Evolutionary conservation across 2,888 invertebrate genomes (phyloP).

Genomic region (Sabellastarte sp.): DNA sequence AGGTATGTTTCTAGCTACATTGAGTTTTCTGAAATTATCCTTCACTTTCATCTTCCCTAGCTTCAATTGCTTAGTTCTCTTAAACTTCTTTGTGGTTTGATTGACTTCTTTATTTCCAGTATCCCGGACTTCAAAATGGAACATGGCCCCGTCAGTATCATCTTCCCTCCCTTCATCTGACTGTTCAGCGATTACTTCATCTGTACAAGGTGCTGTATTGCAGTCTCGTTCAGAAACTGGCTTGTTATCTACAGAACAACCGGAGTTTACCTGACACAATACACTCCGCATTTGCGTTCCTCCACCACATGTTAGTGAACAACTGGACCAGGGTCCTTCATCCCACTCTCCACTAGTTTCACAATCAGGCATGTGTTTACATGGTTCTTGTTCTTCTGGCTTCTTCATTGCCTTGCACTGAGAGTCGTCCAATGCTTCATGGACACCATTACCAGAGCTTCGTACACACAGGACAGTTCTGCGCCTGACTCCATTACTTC

Average conservation of each 20-base stretch:
- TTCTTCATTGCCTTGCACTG: constrained; percentile 70
- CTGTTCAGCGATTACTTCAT: constrained; percentile 12
- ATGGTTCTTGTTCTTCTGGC: constrained; percentile 67
- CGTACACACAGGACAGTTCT: constrained; percentile 61
- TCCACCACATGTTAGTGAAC: constrained; percentile 54
- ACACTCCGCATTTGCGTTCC: constrained; percentile 57
- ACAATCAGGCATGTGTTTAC: constrained; percentile 48
- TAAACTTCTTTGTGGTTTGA: background rate
- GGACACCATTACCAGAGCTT: constrained; percentile 61
- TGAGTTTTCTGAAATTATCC: too few species aligned
- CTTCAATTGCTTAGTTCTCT: background rate
- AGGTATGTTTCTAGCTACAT: too few species aligned
- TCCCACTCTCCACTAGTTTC: constrained; percentile 42
- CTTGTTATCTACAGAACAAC: constrained; percentile 27
- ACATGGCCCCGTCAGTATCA: too few species aligned
- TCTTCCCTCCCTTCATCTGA: background rate
- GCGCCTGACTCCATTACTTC: constrained; percentile 52
- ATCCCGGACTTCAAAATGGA: too few species aligned
- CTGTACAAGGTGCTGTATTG: constrained; percentile 50
- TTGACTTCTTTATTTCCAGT: background rate
- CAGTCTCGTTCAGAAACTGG: constrained; percentile 53
- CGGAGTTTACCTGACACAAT: constrained; percentile 43
- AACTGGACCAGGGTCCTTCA: constrained; percentile 50
- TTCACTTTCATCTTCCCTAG: too few species aligned
- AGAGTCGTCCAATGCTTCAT: constrained; percentile 74